Conservation (phyloP, 2,797 vertebrate genomes). For the Apogon talboti region DNA sequence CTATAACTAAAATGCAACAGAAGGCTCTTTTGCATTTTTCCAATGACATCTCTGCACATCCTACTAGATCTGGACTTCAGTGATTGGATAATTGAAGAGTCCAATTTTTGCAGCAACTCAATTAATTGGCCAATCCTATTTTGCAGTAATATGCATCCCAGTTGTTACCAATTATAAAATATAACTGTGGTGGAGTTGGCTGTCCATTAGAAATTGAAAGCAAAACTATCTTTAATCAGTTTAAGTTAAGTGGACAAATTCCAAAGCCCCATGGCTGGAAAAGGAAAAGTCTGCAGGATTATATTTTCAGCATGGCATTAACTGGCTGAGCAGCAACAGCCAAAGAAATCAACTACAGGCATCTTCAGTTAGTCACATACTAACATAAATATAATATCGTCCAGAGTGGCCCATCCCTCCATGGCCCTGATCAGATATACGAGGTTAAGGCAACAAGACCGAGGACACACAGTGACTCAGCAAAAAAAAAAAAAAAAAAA, state of each 20-base stretch:
- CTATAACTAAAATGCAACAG: too few relatives aligned
- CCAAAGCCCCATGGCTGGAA: not conserved
- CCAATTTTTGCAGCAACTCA: too few relatives aligned
- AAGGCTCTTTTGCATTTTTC: too few relatives aligned
- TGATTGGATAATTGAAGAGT: too few relatives aligned
- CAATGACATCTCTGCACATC: too few relatives aligned
- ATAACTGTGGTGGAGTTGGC: too few relatives aligned
- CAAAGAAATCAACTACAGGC: not conserved
- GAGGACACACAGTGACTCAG: constrained; percentile 63
- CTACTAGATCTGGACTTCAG: too few relatives aligned
- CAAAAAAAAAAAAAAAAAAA: constrained; percentile 30
- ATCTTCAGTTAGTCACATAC: not conserved
- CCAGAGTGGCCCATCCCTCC: too few relatives aligned
- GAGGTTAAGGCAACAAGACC: not conserved
- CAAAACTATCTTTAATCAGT: not conserved
- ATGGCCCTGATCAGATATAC: not conserved
- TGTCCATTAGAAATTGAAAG: not conserved
- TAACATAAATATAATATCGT: too few relatives aligned
- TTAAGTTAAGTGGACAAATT: not conserved
- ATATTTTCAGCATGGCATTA: not conserved
- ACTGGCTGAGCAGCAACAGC: not conserved
- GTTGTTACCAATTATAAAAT: too few relatives aligned
- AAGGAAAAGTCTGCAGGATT: not conserved
- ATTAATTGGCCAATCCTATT: too few relatives aligned
- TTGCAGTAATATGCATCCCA: too few relatives aligned